Evolutionary conservation across 2,888 invertebrate species (phyloP), one percentile per base, ranked within the genome.

Genomic region (Drosophila anomelani): DNA sequence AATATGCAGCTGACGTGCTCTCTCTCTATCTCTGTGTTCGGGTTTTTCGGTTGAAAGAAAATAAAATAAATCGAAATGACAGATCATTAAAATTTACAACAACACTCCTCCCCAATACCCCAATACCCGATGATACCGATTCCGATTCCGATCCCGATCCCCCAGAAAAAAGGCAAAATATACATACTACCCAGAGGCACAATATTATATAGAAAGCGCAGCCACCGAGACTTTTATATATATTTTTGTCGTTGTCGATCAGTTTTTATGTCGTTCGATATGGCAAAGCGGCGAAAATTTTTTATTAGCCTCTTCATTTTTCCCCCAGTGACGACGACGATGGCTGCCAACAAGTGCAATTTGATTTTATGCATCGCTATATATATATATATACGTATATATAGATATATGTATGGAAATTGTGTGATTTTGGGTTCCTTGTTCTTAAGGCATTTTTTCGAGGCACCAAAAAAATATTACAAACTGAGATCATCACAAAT

Each of bases 41-140:
- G 69, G 63, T 63, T 76, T 79, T 81, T 85, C 80, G 87, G 68
- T 68, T 70, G 68, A 89, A 85, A 81, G 68, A 89, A 85, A 83
- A 88, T 85, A 83, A 91, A 90, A 91, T 91, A 92, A 91, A 91
- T 92, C 92, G 92, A 91, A 91, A 92, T 91, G 91, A 92, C 92
- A 92, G 92, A 92, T 92, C 92, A 91, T 92, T 91, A 91, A 92
- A 91, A 88, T 90, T 88, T 80, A 88, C 82, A 89, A 88, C 85
- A 88, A 85, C 88, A 83, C 61, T 71, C 79, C 20, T 6, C 20
- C n/a, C 41, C 41, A 9, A 44, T 44, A 23, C 53, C 61, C 43
- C 41, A 41, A 46, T 36, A 44, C 68, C 64, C 59, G 29, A 29
- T 62, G 69, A 62, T 62, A 49, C 13, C n/a, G 34, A 64, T 64